Evolutionary conservation across 2,888 invertebrate genomes (phyloP).

Genomic region (Melanophora roralis): DNA sequence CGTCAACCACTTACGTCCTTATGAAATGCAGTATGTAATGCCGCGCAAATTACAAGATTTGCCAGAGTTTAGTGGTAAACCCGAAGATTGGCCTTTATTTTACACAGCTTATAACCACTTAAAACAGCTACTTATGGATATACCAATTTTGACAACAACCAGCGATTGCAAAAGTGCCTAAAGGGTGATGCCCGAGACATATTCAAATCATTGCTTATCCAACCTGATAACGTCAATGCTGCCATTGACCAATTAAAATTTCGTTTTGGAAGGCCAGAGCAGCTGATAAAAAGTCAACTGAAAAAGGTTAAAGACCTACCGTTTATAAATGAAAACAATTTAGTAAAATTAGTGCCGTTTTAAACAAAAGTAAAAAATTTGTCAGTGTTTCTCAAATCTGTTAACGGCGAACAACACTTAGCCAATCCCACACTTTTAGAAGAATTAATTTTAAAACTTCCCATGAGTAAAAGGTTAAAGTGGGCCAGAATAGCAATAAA

Average conservation of each 20-base stretch:
- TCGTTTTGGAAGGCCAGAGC: conserved; percentile 42
- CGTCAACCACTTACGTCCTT: neutral
- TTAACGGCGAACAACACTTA: conserved; percentile 54
- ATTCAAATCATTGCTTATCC: neutral
- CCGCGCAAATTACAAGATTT: conserved; percentile 45
- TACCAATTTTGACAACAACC: neutral
- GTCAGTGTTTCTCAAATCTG: conserved; percentile 48
- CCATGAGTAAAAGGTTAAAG: conserved; percentile 53
- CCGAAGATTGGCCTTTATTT: conserved; percentile 56
- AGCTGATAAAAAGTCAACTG: conserved; percentile 53
- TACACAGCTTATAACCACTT: neutral
- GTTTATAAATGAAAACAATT: conserved; percentile 31
- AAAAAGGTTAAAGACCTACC: conserved; percentile 46
- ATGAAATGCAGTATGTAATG: neutral
- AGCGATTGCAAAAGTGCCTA: neutral
- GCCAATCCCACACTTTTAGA: conserved; percentile 58
- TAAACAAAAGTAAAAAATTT: conserved; percentile 58
- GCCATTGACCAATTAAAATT: conserved; percentile 44
- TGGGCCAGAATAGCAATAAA: conserved; percentile 45
- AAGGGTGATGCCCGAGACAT: neutral
- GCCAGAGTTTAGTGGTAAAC: conserved; percentile 42
- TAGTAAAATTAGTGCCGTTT: conserved; percentile 48
- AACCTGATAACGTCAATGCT: conserved; percentile 2
- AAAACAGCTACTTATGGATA: neutral
- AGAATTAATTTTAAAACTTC: conserved; percentile 50